phyloP scores from a whole-genome alignment of 1,140 invertebrate species.

The Bombus confusus region DNA sequence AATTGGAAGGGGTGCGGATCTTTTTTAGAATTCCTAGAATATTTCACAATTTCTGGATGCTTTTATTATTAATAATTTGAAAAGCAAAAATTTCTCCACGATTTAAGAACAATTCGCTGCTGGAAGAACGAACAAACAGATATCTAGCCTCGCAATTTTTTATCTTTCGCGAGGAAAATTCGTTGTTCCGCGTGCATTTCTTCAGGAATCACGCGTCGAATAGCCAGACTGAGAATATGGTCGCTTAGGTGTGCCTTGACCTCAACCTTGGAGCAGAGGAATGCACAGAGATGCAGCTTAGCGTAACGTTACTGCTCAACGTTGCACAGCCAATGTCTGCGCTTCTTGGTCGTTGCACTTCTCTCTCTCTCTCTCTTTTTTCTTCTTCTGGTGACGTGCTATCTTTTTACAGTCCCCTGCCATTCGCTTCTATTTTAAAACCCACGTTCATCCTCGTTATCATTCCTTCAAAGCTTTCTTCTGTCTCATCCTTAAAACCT shows the following conservation, averaged over 20 bases:
- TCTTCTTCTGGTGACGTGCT: conserved; percentile 26
- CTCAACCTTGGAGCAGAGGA: conserved; percentile 77
- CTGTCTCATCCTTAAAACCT: not conserved
- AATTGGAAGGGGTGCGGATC: no score
- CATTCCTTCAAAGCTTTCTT: not conserved
- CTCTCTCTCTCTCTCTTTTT: conserved; percentile 41
- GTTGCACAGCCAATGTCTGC: conserved; percentile 42
- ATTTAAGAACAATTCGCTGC: no score
- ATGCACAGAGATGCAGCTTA: conserved; percentile 67
- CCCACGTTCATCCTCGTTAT: not conserved
- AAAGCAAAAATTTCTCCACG: no score
- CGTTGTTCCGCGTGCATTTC: not conserved
- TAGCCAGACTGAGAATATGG: conserved; percentile 8
- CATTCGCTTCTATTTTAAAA: conserved; percentile 31
- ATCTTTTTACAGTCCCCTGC: not conserved
- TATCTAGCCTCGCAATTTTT: no score
- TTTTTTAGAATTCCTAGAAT: no score
- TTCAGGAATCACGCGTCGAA: not conserved
- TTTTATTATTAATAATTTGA: no score
- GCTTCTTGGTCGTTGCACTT: conserved; percentile 60
- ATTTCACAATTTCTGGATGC: no score
- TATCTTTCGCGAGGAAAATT: no score
- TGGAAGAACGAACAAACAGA: no score
- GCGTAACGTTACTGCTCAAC: conserved; percentile 64
- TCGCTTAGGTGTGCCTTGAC: conserved; percentile 77